Percentiles rank a stretch among this genome's conserved stretches.
These are phyloP conservation scores for Disparrhopalites patrizii DNA, from an alignment of 2,888 invertebrate genomes.

Conservation along the genomic window DNA sequence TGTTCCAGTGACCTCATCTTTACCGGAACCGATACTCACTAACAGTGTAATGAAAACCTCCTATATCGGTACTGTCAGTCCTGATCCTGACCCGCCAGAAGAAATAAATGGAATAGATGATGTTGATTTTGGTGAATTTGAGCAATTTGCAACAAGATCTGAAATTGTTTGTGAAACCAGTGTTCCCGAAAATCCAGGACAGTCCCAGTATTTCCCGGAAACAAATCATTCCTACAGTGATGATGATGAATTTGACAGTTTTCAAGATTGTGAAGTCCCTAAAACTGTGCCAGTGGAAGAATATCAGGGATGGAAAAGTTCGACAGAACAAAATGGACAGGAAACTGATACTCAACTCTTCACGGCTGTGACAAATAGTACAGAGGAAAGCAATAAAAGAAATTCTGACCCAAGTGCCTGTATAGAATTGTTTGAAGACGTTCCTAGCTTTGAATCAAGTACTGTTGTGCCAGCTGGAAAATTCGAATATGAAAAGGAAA, in stretches of 20 bases:
- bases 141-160: not conserved
- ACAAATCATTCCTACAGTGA: not conserved
- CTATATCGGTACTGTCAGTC: conserved; percentile 15
- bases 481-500: not conserved
- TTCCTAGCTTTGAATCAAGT: no score
- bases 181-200: not conserved
- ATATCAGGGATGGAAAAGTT: no score
- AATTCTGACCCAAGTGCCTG: not conserved
- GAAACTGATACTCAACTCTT: not conserved
- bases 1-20: no score
- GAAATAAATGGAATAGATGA: not conserved
- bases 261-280: conserved; percentile 9
- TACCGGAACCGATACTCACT: not conserved
- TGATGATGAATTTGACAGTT: conserved; percentile 21
- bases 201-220: not conserved
- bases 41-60: conserved; percentile 17
- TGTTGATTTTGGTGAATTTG: not conserved
- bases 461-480: not conserved
- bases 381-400: no score
- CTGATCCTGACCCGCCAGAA: not conserved
- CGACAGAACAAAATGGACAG: no score
- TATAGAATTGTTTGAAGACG: not conserved
- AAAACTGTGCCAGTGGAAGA: not conserved
- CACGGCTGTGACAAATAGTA: no score
- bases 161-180: not conserved